These are phyloP conservation scores for Patagioenas fasciata DNA, from an alignment of 2,113 vertebrate species.

Conservation along the genomic window DNA sequence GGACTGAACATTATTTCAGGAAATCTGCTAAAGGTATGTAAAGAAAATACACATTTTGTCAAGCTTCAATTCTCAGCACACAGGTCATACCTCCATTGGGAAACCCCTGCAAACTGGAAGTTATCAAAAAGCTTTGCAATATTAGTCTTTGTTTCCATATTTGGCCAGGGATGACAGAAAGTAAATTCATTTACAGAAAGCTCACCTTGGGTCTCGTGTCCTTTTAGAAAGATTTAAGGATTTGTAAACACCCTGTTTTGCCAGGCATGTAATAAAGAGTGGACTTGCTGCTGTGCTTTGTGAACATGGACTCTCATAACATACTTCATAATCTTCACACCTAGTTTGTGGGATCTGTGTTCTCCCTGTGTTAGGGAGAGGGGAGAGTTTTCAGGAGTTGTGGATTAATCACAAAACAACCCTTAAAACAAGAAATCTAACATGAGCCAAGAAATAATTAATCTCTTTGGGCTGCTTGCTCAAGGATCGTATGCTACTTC, in stretches of 20 bases:
- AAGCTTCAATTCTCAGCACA: not conserved
- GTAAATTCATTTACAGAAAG: no score
- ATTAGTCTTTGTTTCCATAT: not conserved
- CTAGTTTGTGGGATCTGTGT: accelerated
- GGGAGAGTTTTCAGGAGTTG: not conserved
- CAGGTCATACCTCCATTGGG: not conserved
- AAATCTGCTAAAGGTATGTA: not conserved
- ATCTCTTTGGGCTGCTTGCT: not conserved
- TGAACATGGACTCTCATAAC: not conserved
- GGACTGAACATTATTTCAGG: not conserved
- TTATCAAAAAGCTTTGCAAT: not conserved
- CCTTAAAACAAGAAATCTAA: not conserved
- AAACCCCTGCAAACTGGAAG: not conserved
- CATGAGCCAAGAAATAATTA: not conserved
- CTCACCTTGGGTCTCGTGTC: not conserved
- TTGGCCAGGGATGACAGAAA: no score
- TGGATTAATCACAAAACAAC: not conserved
- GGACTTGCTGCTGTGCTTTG: not conserved
- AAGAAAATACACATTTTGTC: not conserved
- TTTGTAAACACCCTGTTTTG: not conserved
- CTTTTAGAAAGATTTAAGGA: not conserved
- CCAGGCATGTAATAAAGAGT: not conserved
- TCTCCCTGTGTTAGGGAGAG: not conserved
- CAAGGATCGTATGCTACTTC: not conserved
- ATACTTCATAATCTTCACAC: not conserved